Percentiles rank a stretch among this genome's conserved stretches.
phyloP scores from a whole-genome alignment of 2,113 vertebrate genomes.

The Tetrao urogallus region DNA sequence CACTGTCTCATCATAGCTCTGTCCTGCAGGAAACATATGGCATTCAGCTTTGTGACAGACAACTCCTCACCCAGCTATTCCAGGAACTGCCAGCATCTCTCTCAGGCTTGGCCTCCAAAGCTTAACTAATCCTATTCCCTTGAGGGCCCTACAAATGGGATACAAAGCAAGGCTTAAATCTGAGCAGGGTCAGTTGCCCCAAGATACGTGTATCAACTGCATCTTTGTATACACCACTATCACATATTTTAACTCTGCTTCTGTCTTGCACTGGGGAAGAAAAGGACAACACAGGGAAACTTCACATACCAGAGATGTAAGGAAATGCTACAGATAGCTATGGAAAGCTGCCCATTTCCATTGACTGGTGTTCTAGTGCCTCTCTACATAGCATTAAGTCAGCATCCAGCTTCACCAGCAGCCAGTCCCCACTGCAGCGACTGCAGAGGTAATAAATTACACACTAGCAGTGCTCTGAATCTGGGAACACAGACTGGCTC shows the following conservation, averaged over 20 bases:
- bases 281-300: not conserved
- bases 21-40: slow-evolving; percentile 80
- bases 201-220: not conserved
- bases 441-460: slow-evolving; percentile 60
- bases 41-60: not conserved
- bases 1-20: slow-evolving; percentile 97
- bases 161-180: not conserved
- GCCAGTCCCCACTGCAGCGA: slow-evolving; percentile 28
- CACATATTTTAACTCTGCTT: not conserved
- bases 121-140: not conserved
- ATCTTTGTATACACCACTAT: not conserved
- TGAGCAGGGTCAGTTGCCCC: not conserved
- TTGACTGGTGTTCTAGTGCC: not conserved
- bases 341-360: not conserved
- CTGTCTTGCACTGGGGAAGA: not conserved
- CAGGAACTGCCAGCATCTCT: not conserved
- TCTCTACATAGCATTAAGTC: not conserved
- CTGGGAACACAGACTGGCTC: not conserved
- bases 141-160: not conserved
- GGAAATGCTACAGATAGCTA: not conserved
- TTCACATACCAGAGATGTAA: not conserved
- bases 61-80: not conserved
- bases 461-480: not conserved
- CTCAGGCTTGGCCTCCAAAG: not conserved
- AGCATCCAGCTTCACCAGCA: not conserved